phyloP scores from a whole-genome alignment of 2,888 invertebrate genomes.

The Pachycephus smyrnensis region DNA sequence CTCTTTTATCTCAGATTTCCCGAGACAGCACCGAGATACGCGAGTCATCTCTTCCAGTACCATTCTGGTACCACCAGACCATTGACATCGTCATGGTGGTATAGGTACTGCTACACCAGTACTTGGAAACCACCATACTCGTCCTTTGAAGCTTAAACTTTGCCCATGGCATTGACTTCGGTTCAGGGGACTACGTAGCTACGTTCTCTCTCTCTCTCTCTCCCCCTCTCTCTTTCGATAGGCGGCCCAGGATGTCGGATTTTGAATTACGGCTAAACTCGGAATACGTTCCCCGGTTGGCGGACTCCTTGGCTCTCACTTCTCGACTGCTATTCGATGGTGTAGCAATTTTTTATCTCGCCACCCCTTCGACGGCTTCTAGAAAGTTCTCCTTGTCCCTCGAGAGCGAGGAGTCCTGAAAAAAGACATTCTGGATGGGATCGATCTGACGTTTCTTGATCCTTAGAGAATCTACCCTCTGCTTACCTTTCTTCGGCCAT shows the following conservation, averaged over 20 bases:
- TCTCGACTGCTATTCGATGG: neutral
- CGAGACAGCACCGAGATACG: constrained; percentile 14
- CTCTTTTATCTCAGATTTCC: constrained; percentile 40
- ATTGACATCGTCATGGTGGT: neutral
- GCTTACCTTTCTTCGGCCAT: neutral
- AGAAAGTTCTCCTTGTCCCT: neutral
- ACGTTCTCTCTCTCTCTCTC: neutral
- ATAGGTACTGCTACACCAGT: neutral
- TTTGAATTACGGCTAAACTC: constrained; percentile 31
- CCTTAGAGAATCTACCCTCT: neutral
- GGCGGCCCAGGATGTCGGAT: constrained; percentile 10
- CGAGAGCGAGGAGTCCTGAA: neutral
- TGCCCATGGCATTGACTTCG: no score
- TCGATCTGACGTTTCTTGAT: neutral
- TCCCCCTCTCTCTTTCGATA: neutral
- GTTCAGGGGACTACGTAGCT: no score
- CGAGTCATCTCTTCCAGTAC: constrained; percentile 32
- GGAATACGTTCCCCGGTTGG: constrained; percentile 15
- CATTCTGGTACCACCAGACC: constrained; percentile 3
- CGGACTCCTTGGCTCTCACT: neutral
- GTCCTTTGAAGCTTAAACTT: no score
- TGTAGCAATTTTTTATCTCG: constrained; percentile 4
- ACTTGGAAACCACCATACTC: no score
- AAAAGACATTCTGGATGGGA: neutral
- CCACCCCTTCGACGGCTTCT: neutral